Evolutionary conservation across 2,888 invertebrate genomes (phyloP), one percentile per base, ranked within the genome.

Genomic region (Ornithoptera priamus): DNA sequence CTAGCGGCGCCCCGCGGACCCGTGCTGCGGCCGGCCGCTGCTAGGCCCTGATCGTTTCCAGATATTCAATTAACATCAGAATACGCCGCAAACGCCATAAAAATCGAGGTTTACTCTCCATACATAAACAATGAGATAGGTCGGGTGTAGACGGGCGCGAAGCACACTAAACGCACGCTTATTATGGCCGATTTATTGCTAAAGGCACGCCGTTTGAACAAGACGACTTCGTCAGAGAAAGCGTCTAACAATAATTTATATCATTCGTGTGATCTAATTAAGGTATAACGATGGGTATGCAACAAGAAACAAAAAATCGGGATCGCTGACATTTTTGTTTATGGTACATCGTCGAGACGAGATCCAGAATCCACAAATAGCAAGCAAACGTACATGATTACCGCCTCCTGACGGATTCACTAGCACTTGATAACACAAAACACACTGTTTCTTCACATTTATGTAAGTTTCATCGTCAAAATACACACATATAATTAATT

Each of bases 321-420:
- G 92, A 92, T 92, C 92, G 92, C 92, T 93, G 93, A 93, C 93
- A 93, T 93, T 93, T 93, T 93, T 93, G 93, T 93, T 93, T 93
- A 93, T 93, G 93, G 93, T 93, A 91, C 92, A 90, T 91, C 88
- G 89, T 80, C 80, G 81, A 81, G 83, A 90, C 86, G 87, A 88
- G 85, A 89, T 91, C 87, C 89, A 89, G 89, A 90, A 90, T 91
- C 91, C 91, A 90, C 91, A 92, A 92, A 92, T 90, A 91, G 91
- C 88, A 85, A 90, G 88, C 86, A 85, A 90, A 91, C 91, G 86
- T 92, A 90, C 90, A 91, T 89, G 91, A 90, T 92, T 92, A 91
- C 92, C 92, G 92, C 88, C 91, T 91, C 82, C 81, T 91, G 90
- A 92, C 92, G 92, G 91, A 87, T 87, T 85, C 89, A 89, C 90